Evolutionary conservation across 2,113 vertebrate genomes (phyloP), one percentile per base, ranked within the genome.

Genomic region (Oenanthe oenanthe): DNA sequence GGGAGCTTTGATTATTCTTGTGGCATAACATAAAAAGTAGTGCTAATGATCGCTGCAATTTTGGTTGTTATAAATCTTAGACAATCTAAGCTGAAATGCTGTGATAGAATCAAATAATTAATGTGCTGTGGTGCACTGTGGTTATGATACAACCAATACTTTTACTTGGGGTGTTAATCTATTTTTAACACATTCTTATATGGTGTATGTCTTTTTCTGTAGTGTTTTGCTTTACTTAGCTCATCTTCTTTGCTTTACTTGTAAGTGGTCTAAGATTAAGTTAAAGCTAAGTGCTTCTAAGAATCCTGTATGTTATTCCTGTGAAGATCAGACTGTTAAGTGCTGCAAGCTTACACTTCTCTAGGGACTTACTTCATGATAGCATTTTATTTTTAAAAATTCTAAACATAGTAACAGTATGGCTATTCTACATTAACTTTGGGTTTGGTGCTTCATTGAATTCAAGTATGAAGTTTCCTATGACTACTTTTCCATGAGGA

Each of bases 251-350:
- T 95, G 60, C 85, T 94, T 76, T 76, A 66, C 3, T 1, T 89
- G 47, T 92, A 93, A 94, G 88, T 77, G 85, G 60, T 92, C 88
- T 45, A 66, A 94, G 96, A 95, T 96, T 96, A 96, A 76, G 85
- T 85, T 88, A 85, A 88, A 79, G 71, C 88, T 93, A 48, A 96
- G 82, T 94, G 88, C 92, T 92, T 84, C 72, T 93, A 77, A 90
- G 90, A 86, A 68, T 95, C 72, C 82, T 83, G 17, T 15, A 32
- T 7, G 85, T 90, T 93, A 67, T 95, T 95, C 85, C 58, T 2
- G 22, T 95, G 47, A 77, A 85, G 96, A 95, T 96, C 89, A 96
- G 75, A 31, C 60, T 71, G 62, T 78, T 97, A 96, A 95, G 75
- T 78, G 90, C 72, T 45, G 42, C 66, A 83, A 10, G 92, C 76